Percentiles rank a stretch among this genome's conserved stretches.
These are phyloP conservation scores for Sebastes schlegelii DNA, from an alignment of 2,113 vertebrate species.

Conservation along the genomic window DNA sequence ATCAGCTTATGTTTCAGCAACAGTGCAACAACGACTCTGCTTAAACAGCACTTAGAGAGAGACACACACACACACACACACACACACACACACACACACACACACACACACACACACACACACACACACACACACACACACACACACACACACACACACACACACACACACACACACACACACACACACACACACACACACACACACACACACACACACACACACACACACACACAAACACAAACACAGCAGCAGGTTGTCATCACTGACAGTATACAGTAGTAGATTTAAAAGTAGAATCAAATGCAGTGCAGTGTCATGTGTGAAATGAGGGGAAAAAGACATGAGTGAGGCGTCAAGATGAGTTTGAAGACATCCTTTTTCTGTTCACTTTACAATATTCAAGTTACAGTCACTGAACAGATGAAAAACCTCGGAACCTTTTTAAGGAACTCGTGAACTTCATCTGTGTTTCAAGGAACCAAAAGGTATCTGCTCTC, in stretches of 20 bases:
- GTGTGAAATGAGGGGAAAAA: not conserved
- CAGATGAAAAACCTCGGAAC: no score
- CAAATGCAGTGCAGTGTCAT: not conserved
- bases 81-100: no score
- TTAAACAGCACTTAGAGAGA: slow-evolving; percentile 57
- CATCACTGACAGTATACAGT: not conserved
- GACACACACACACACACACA: slow-evolving; percentile 11
- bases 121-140: not conserved
- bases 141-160: slow-evolving; percentile 27
- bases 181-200: slow-evolving; percentile 17
- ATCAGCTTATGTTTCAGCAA: slow-evolving; percentile 66
- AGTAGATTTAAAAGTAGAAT: not conserved
- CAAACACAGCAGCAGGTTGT: slow-evolving; percentile 3
- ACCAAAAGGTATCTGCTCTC: not conserved
- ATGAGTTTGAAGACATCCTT: not conserved
- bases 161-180: slow-evolving; percentile 15
- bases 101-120: slow-evolving; percentile 27
- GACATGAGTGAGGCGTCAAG: no score
- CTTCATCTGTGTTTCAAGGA: not conserved
- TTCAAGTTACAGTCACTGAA: not conserved
- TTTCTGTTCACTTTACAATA: not conserved
- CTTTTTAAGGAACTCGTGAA: not conserved
- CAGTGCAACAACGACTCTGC: slow-evolving; percentile 63
- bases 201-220: slow-evolving; percentile 21
- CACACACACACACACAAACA: not conserved